These are phyloP conservation scores for Amphiprion percula DNA, from an alignment of 2,113 vertebrate species.

Conservation along the genomic window DNA sequence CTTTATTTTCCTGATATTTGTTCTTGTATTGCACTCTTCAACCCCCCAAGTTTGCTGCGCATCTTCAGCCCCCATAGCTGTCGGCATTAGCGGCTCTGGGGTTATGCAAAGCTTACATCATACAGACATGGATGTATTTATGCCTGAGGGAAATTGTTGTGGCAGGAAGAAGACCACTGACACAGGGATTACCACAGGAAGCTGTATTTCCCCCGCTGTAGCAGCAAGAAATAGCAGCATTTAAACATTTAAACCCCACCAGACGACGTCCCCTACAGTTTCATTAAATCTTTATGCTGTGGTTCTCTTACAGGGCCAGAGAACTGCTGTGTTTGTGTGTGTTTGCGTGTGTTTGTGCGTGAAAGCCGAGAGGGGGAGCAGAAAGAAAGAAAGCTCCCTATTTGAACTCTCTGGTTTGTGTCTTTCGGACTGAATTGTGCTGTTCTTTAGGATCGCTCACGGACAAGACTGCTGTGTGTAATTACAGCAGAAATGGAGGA, in stretches of 20 bases:
- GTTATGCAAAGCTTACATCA: constrained; percentile 66
- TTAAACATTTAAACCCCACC: constrained; percentile 78
- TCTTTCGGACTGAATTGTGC: constrained; percentile 17
- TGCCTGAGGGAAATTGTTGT: constrained; percentile 51
- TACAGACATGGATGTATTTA: constrained; percentile 36
- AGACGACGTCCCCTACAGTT: constrained; percentile 61
- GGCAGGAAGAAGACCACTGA: constrained; percentile 50
- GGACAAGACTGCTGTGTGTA: constrained; percentile 46
- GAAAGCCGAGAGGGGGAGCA: neutral
- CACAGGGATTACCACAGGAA: constrained; percentile 62
- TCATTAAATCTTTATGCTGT: constrained; percentile 76
- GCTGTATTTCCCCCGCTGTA: constrained; percentile 27
- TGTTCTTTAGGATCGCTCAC: constrained; percentile 32
- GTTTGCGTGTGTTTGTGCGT: constrained; percentile 7
- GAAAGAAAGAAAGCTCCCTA: constrained; percentile 6
- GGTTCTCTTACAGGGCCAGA: constrained; percentile 48
- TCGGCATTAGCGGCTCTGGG: constrained; percentile 31
- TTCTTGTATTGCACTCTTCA: neutral
- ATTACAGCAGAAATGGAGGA: constrained; percentile 54
- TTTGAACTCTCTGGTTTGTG: constrained; percentile 31
- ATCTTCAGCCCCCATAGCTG: constrained; percentile 1
- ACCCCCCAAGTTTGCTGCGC: constrained; percentile 3
- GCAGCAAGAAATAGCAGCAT: constrained; percentile 68
- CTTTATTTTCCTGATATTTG: neutral
- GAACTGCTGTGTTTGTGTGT: constrained; percentile 34